A percentile compares a stretch with the other conserved stretches of the same genome.
Evolutionary conservation across 2,888 invertebrate species (phyloP).

Genomic region (Adelphocoris suturalis): DNA sequence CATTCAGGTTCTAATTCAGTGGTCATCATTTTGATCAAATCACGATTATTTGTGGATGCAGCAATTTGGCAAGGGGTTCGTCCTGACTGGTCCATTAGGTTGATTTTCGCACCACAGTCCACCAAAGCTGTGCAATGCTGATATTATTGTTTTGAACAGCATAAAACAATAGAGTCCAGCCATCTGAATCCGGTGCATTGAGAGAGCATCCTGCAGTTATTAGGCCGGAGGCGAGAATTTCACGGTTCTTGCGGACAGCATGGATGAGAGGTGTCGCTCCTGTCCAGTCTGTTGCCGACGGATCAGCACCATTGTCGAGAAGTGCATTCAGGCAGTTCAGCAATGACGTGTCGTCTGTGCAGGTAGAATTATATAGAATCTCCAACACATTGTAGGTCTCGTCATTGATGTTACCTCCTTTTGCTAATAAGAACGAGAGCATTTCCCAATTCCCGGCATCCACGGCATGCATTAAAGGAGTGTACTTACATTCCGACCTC

Average conservation of each 20-base stretch:
- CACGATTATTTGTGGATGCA: not conserved
- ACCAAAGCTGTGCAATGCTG: slow-evolving; percentile 72
- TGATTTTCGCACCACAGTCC: slow-evolving; percentile 74
- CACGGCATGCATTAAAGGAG: slow-evolving; percentile 73
- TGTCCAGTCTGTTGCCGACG: slow-evolving; percentile 72
- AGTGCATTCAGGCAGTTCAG: slow-evolving; percentile 74
- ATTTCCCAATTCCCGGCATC: slow-evolving; percentile 69
- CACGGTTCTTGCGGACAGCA: slow-evolving; percentile 72
- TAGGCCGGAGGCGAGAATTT: slow-evolving; percentile 72
- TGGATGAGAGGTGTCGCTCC: slow-evolving; percentile 72
- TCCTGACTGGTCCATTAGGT: slow-evolving; percentile 73
- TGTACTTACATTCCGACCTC: slow-evolving; percentile 69
- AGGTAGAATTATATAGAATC: slow-evolving; percentile 74
- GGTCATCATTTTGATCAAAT: slow-evolving; percentile 16
- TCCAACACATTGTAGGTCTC: slow-evolving; percentile 74
- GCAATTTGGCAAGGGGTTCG: slow-evolving; percentile 54
- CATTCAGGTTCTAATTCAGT: not conserved
- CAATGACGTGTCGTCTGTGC: slow-evolving; percentile 71
- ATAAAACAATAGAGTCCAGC: slow-evolving; percentile 75
- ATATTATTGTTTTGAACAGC: slow-evolving; percentile 73
- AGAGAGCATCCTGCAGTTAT: slow-evolving; percentile 72
- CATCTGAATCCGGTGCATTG: slow-evolving; percentile 75
- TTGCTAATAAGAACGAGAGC: slow-evolving; percentile 71
- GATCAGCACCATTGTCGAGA: slow-evolving; percentile 73
- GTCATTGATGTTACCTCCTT: slow-evolving; percentile 73